Evolutionary conservation across 2,113 vertebrate species (phyloP).

Genomic region (Oostethus manadensis): DNA sequence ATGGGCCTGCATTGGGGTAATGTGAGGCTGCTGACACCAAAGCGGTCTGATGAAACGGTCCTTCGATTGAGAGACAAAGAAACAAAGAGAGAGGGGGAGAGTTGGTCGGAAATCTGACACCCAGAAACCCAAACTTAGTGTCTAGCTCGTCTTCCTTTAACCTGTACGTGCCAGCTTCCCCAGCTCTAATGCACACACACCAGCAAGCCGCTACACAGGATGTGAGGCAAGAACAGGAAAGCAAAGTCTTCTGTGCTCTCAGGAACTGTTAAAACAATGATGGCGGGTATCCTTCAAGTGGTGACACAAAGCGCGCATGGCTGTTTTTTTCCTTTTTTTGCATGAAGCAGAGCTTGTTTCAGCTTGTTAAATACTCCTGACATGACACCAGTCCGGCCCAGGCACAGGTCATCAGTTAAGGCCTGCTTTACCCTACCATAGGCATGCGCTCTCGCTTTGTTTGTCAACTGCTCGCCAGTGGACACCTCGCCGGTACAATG

Average conservation of each 20-base stretch:
- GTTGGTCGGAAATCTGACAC: slow-evolving; percentile 67
- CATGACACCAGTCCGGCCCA: slow-evolving; percentile 53
- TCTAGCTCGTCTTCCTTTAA: slow-evolving; percentile 68
- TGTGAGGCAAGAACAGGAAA: slow-evolving; percentile 54
- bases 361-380: slow-evolving; percentile 63
- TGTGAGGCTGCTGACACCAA: slow-evolving; percentile 61
- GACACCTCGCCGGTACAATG: slow-evolving; percentile 48
- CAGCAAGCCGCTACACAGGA: slow-evolving; percentile 58
- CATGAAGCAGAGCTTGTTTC: slow-evolving; percentile 52
- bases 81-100: slow-evolving; percentile 20
- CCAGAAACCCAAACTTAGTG: slow-evolving; percentile 65
- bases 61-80: slow-evolving; percentile 32
- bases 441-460: slow-evolving; percentile 53
- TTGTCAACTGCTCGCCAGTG: slow-evolving; percentile 65
- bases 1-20: slow-evolving; percentile 51
- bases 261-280: slow-evolving; percentile 58
- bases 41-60: slow-evolving; percentile 54
- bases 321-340: background rate
- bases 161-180: slow-evolving; percentile 64
- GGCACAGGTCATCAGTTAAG: slow-evolving; percentile 65
- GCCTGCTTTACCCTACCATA: slow-evolving; percentile 42
- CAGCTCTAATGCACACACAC: slow-evolving; percentile 53
- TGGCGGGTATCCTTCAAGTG: slow-evolving; percentile 24
- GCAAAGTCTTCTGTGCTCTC: slow-evolving; percentile 43
- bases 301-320: slow-evolving; percentile 38